A percentile compares a stretch with the other conserved stretches of the same genome.
phyloP scores from a whole-genome alignment of 2,888 invertebrate genomes.

The Mechanitis messenoides region DNA sequence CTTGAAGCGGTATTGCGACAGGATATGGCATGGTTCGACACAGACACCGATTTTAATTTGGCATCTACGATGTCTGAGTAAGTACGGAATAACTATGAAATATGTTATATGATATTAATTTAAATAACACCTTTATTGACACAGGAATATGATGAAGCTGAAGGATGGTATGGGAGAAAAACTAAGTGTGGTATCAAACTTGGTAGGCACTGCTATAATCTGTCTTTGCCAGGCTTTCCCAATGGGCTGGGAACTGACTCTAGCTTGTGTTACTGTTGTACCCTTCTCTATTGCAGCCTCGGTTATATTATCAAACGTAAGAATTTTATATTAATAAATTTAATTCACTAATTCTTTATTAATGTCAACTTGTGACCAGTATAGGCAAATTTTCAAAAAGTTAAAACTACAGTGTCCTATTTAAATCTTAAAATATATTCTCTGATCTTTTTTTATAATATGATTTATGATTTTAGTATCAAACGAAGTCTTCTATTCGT shows the following conservation, averaged over 20 bases:
- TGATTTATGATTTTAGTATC: conserved; percentile 51
- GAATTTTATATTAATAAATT: conserved; percentile 29
- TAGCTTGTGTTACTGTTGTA: conserved; percentile 85
- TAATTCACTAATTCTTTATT: not conserved
- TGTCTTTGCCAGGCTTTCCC: conserved; percentile 84
- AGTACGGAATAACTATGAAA: conserved; percentile 46
- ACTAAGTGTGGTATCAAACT: conserved; percentile 83
- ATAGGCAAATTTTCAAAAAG: not conserved
- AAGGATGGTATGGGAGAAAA: conserved; percentile 92
- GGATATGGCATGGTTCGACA: conserved; percentile 86
- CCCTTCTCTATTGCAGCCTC: conserved; percentile 86
- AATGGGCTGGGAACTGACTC: conserved; percentile 89
- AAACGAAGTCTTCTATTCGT: conserved; percentile 79
- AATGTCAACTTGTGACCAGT: not conserved
- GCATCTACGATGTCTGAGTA: conserved; percentile 85
- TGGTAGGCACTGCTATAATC: conserved; percentile 82
- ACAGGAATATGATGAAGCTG: conserved; percentile 84
- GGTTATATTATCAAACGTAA: conserved; percentile 83
- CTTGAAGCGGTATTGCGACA: conserved; percentile 80
- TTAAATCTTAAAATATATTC: too few species aligned
- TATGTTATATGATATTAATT: not conserved
- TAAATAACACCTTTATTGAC: conserved; percentile 23
- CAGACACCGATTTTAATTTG: conserved; percentile 80
- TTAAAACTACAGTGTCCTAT: too few species aligned
- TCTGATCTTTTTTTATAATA: not conserved